These are phyloP conservation scores for Dasypus novemcinctus DNA, from an alignment of 2,113 vertebrate species.

Conservation along the genomic window DNA sequence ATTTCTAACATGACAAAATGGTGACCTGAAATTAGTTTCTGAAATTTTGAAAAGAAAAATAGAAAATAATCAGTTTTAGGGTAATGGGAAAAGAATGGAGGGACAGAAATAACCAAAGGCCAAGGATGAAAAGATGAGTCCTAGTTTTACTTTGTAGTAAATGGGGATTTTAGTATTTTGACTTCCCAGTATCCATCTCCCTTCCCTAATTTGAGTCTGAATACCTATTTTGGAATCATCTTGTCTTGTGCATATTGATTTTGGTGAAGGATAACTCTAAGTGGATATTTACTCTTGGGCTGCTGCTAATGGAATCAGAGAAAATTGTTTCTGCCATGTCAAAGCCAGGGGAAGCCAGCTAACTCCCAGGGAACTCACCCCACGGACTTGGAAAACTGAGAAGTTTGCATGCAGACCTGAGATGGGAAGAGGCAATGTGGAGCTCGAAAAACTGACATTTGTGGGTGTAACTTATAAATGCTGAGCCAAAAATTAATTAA, in stretches of 20 bases:
- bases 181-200: not conserved
- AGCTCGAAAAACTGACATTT: not conserved
- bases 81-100: rapidly evolving
- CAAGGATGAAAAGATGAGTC: not conserved
- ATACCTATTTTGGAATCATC: not conserved
- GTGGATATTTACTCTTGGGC: not conserved
- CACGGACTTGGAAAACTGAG: not conserved
- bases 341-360: no score
- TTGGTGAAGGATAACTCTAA: not conserved
- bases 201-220: not conserved
- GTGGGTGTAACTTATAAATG: not conserved
- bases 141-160: not conserved
- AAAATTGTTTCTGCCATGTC: no score
- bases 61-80: not conserved
- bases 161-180: not conserved
- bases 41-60: not conserved
- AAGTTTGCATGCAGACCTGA: not conserved
- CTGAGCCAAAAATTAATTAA: not conserved
- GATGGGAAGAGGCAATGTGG: not conserved
- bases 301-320: not conserved
- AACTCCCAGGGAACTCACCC: not conserved
- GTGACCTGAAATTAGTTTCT: not conserved
- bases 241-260: not conserved
- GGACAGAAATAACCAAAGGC: not conserved
- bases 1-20: not conserved